Evolutionary conservation across 2,113 vertebrate genomes (phyloP), one percentile per base, ranked within the genome.

Genomic region (Ochotona curzoniae): DNA sequence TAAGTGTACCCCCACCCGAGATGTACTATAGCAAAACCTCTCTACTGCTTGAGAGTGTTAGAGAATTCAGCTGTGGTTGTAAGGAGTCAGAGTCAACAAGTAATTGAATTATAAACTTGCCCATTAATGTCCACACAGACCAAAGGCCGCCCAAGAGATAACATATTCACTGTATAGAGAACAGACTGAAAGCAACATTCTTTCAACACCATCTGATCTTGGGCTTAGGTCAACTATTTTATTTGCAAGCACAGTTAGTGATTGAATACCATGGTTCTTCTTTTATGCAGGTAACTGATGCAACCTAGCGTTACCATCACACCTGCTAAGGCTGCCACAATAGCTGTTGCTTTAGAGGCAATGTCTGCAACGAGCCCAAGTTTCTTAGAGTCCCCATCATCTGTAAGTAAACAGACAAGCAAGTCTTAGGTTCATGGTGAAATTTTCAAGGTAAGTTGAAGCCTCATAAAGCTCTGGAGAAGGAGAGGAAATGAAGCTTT

Each of bases 341-440:
- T 63, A 38, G 80, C 81, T 18, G 18, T 4, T 17, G n/a, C 20
- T 71, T 78, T 91, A 14, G 54, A 87, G 87, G 51, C n/a, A 54
- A 23, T 1, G 0, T 70, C 87, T 15, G 49, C 93, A 4, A 73
- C 7, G 47, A 63, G 26, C 13, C 14, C 1, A 0, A 21, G 32
- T 3, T 32, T 57, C 61, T 67, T 23, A 8, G 57, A 28, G 25
- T 64, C 32, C 1, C 3, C 44, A 17, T 13, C 25, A 38, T 81
- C 95, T 96, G 74, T 49, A 61, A 95, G 51, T 18, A 96, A 96
- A 15, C 61, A 74, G 70, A 87, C 3, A 86, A 74, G 74, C 8
- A n/a, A 47, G 11, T 86, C 60, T 79, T 85, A 63, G 70, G 47
- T 28, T 49, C 25, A 54, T 7, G 21, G 61, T 75, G 57, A 66